Conservation (phyloP, 2,113 vertebrate genomes). For the Ranitomeya variabilis region DNA sequence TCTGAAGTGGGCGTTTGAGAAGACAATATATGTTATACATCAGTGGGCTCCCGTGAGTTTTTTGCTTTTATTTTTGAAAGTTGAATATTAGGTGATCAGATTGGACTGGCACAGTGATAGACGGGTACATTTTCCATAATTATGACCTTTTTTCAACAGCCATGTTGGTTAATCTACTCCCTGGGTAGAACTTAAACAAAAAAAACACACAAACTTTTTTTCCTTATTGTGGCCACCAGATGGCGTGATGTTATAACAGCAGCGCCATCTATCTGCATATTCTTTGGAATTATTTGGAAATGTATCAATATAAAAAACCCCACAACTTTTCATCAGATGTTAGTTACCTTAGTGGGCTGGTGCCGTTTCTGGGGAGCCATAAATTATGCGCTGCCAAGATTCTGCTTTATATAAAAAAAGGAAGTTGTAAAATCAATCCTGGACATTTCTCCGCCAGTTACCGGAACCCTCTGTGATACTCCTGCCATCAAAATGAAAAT, state of each 20-base stretch:
- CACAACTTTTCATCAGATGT: too few relatives aligned
- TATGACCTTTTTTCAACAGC: too few relatives aligned
- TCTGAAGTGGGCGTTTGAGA: neutral
- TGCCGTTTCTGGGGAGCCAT: neutral
- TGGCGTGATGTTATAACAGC: neutral
- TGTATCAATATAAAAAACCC: too few relatives aligned
- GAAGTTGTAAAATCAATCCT: neutral
- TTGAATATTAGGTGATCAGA: neutral
- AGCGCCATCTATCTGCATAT: neutral
- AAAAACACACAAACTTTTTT: neutral
- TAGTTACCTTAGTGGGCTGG: neutral
- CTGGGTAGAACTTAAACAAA: too few relatives aligned
- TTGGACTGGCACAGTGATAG: neutral
- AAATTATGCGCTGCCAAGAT: neutral
- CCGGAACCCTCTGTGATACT: neutral
- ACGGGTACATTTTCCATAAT: too few relatives aligned
- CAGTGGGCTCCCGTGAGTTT: neutral
- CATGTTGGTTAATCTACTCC: too few relatives aligned
- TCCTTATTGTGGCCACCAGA: neutral
- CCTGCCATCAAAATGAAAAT: constrained; percentile 7
- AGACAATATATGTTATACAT: neutral
- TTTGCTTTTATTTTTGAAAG: neutral
- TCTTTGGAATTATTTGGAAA: neutral
- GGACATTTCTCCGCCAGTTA: neutral
- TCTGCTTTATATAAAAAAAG: neutral